Evolutionary conservation across 2,888 invertebrate genomes (phyloP).

Genomic region (Tachina fera): DNA sequence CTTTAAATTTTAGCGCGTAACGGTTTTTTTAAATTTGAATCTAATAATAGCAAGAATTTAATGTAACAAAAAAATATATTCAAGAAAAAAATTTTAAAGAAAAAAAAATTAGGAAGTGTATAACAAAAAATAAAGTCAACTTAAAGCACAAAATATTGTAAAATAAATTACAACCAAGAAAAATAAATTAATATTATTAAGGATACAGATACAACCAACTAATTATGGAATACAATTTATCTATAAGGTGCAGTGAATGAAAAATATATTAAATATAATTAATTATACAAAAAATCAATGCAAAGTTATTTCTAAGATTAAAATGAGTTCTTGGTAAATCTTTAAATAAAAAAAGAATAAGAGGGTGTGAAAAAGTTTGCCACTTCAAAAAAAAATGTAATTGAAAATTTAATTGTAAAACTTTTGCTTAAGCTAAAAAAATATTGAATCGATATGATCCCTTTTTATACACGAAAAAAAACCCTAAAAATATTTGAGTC

Average conservation of each 20-base stretch:
- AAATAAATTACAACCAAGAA: constrained; percentile 25
- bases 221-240: constrained; percentile 67
- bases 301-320: not conserved
- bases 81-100: not conserved
- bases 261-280: not conserved
- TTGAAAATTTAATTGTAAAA: too few relatives aligned
- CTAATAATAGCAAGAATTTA: not conserved
- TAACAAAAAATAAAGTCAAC: constrained; percentile 31
- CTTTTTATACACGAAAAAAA: too few relatives aligned
- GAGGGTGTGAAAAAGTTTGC: too few relatives aligned
- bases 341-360: too few relatives aligned
- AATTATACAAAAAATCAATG: not conserved
- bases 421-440: too few relatives aligned
- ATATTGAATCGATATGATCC: too few relatives aligned
- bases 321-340: too few relatives aligned
- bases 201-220: constrained; percentile 57
- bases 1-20: constrained; percentile 67
- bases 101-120: constrained; percentile 28
- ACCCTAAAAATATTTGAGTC: too few relatives aligned
- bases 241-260: constrained; percentile 60
- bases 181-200: constrained; percentile 30
- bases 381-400: too few relatives aligned
- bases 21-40: constrained; percentile 64
- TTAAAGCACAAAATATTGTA: constrained; percentile 65
- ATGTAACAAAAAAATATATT: not conserved